Evolutionary conservation across 2,888 invertebrate species (phyloP), one percentile per base, ranked within the genome.

Genomic region (Ophioninae sp.): DNA sequence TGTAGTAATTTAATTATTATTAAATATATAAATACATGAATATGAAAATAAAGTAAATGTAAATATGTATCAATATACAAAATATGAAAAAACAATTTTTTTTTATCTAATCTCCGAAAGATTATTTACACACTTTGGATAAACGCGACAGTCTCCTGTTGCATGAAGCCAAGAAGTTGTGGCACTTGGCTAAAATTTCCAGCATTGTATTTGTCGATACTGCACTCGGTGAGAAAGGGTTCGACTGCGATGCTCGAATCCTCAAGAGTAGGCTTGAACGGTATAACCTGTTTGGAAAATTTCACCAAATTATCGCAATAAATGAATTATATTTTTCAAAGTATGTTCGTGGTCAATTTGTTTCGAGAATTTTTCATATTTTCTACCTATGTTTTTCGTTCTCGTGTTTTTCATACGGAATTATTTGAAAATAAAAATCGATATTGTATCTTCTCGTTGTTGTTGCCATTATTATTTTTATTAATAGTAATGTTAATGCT

Each of bases 181-280:
- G 95, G 94, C 0, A 94, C 93, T 88, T 93, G 93, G n/a, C 90
- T 90, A 83, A 94, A 94, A 44, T 93, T 89, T 37, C 94, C 94
- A 63, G 88, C 85, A 8, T 85, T 84, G 39, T 94, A 90, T 78
- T 93, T 87, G 73, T 93, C 89, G 65, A 94, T 92, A 0, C 94
- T 92, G 10, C 92, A 91, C 71, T 93, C 92, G 9, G 93, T 89
- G 23, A 95, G 87, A 87, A 95, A 94, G 6, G 93, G 93, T 90
- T 93, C 93, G 61, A 93, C 93, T 0, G 91, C 91, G 17, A 93
- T 79, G 8, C 91, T 91, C 85, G 93, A 93, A 65, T 94, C 86
- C 64, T 94, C 93, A 6, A 94, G 93, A 22, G 94, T 94, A 87
- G 94, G 94, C n/a, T 93, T 93, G 88, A 94, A 94, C 83, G 93